These are phyloP conservation scores for Amblyjoppa fuscipennis DNA, from an alignment of 2,888 invertebrate species.

Conservation along the genomic window DNA sequence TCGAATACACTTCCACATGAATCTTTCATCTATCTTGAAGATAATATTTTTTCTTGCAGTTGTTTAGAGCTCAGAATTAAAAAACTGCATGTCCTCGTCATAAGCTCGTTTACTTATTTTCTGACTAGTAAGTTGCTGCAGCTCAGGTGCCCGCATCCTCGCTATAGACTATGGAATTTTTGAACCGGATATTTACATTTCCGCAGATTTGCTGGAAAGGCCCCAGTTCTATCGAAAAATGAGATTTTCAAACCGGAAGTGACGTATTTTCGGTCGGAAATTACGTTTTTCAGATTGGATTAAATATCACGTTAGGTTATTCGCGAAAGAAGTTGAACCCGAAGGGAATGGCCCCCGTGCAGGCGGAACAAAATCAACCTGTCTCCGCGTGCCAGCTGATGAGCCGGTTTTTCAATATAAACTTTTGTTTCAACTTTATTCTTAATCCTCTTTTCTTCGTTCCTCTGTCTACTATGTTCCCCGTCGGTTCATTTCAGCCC, in stretches of 20 bases:
- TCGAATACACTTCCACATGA: neutral
- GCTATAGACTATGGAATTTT: neutral
- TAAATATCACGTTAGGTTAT: neutral
- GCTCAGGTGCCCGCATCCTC: too few relatives aligned
- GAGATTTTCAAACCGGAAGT: too few relatives aligned
- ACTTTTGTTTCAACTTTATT: conserved; percentile 82
- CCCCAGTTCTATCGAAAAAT: too few relatives aligned
- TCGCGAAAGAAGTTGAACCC: conserved; percentile 9
- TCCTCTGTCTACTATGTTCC: conserved; percentile 47
- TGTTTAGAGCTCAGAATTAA: neutral
- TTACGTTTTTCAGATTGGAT: neutral
- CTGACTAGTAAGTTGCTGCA: neutral
- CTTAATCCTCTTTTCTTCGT: conserved; percentile 69
- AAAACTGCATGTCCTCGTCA: neutral
- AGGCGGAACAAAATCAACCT: conserved; percentile 79
- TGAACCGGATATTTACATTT: too few relatives aligned
- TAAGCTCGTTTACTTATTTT: neutral
- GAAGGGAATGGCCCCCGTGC: conserved; percentile 36
- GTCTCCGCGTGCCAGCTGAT: conserved; percentile 82
- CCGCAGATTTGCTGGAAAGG: too few relatives aligned
- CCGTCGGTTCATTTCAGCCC: conserved; percentile 48
- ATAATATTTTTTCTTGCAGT: neutral
- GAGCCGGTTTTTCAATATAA: conserved; percentile 82
- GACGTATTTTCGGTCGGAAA: too few relatives aligned
- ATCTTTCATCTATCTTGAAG: neutral